Evolutionary conservation across 2,888 invertebrate genomes (phyloP), one percentile per base, ranked within the genome.

Genomic region (Plagiodera versicolora): DNA sequence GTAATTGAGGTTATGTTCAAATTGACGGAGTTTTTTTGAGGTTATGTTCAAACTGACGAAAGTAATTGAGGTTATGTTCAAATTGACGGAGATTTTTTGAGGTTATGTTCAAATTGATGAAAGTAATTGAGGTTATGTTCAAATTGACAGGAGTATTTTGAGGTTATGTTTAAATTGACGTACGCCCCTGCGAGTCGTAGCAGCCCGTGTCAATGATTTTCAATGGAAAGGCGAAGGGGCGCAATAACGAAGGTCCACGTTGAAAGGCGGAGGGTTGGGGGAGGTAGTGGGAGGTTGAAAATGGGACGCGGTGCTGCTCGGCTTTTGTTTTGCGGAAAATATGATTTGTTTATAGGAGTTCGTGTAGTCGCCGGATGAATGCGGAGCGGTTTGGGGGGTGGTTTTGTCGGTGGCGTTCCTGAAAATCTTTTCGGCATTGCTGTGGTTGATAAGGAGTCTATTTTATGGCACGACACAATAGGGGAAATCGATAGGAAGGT

Each of bases 261-360:
- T 54, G 58, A 58, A 58, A 58, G 53, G 58, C 53, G 53, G 24
- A 51, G 28, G 58, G 35, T 51, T 45, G 46, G 20, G 20, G 46
- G 55, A n/a, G n/a, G n/a, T n/a, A n/a, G n/a, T n/a, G n/a, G n/a
- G n/a, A n/a, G n/a, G n/a, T n/a, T n/a, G n/a, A n/a, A n/a, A n/a
- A n/a, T n/a, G n/a, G n/a, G n/a, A 30, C 32, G 39, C 16, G 53
- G 58, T 53, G 52, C 24, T 47, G 58, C 53, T 53, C 18, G 54
- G 58, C 58, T 58, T 58, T 58, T 58, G 58, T 58, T 58, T 58
- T 54, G 39, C 39, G 20, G 58, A 58, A 58, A 58, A 58, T 58
- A 54, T 58, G 54, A 58, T 58, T 58, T 58, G 58, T 58, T 58
- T 58, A 53, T 54, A 48, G 39, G 48, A 58, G 58, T 58, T 47